Conservation (phyloP, 2,113 vertebrate species). For the Mus pahari region DNA sequence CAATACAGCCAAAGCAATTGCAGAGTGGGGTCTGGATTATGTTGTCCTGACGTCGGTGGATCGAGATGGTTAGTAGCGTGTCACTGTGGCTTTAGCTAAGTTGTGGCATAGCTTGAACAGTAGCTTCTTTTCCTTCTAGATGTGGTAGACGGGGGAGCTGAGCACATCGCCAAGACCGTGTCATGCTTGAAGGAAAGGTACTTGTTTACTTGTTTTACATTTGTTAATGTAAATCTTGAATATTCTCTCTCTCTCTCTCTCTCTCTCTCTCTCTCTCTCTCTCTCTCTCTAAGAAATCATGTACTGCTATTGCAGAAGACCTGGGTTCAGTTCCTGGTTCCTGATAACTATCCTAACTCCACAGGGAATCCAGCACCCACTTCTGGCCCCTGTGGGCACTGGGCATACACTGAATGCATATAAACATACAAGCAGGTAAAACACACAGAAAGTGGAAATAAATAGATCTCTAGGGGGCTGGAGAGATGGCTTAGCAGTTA, state of each 20-base stretch:
- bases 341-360: not conserved
- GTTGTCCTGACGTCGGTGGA: constrained; percentile 98
- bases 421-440: not conserved
- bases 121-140: constrained; percentile 87
- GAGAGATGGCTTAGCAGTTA: no score
- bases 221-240: not conserved
- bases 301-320: not conserved
- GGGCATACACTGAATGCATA: no score
- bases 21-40: constrained; percentile 97
- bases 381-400: not conserved
- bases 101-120: not conserved
- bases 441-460: not conserved
- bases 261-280: no score
- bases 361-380: not conserved
- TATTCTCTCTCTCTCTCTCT: not conserved
- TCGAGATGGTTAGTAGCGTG: constrained; percentile 92
- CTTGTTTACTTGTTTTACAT: constrained; percentile 76
- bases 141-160: constrained; percentile 94
- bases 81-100: not conserved
- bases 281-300: not conserved
- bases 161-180: constrained; percentile 95
- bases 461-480: not conserved
- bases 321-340: not conserved
- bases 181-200: constrained; percentile 95
- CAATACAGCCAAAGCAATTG: constrained; percentile 95